A percentile compares a stretch with the other conserved stretches of the same genome.
These are phyloP conservation scores for Pyrgilauda ruficollis DNA, from an alignment of 2,113 vertebrate genomes.

Conservation along the genomic window DNA sequence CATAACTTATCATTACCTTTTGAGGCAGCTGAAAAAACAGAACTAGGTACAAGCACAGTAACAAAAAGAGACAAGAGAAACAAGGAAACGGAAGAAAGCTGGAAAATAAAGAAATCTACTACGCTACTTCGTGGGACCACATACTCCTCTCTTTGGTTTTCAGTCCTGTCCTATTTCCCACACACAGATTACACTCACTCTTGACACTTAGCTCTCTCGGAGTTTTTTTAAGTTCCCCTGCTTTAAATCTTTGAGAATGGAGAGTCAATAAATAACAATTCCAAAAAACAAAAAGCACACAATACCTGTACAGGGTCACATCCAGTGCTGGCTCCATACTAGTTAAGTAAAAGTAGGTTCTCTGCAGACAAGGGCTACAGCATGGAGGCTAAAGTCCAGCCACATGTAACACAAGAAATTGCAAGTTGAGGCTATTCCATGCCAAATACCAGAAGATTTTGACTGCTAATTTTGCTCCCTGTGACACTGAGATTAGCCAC, in stretches of 20 bases:
- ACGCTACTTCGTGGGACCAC: not conserved
- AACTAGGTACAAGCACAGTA: not conserved
- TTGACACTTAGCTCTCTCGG: not conserved
- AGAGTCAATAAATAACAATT: not conserved
- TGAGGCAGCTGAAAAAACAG: not conserved
- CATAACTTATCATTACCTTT: fast-evolving
- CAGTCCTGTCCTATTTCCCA: not conserved
- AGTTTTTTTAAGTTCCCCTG: not conserved
- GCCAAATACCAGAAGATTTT: not conserved
- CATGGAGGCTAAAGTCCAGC: slow-evolving; percentile 11
- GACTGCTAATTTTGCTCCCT: not conserved
- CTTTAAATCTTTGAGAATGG: not conserved
- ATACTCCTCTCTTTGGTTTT: not conserved
- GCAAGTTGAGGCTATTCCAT: not conserved
- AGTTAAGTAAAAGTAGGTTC: not conserved
- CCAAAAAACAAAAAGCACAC: not conserved
- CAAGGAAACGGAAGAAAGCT: not conserved
- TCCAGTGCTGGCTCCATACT: not conserved
- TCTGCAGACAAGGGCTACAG: not conserved
- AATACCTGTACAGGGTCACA: not conserved
- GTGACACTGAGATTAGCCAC: not conserved
- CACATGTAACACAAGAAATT: not conserved
- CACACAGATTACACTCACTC: not conserved
- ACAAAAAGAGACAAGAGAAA: not conserved
- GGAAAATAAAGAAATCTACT: not conserved